These are phyloP conservation scores for Ditula angustiorana DNA, from an alignment of 2,888 invertebrate genomes.

Conservation along the genomic window DNA sequence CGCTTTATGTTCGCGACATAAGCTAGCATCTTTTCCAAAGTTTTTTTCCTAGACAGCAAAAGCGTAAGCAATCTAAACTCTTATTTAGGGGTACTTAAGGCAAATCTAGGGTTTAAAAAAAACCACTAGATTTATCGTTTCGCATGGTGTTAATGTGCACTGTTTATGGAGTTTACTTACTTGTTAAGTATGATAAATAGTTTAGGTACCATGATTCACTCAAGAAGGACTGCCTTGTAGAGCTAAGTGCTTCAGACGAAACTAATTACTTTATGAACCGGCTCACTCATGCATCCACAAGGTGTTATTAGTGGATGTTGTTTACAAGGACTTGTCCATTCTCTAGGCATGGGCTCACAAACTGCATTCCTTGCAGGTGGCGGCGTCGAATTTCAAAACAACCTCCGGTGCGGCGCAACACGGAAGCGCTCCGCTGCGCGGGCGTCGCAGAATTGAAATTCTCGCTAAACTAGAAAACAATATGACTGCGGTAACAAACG, in stretches of 20 bases:
- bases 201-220: constrained; percentile 28
- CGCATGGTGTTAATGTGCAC: background rate
- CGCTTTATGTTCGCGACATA: too few relatives aligned
- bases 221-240: constrained; percentile 19
- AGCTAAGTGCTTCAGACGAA: constrained; percentile 15
- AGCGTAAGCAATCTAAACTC: too few relatives aligned
- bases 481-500: background rate
- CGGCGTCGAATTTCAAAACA: constrained; percentile 66
- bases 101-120: background rate
- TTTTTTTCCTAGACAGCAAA: too few relatives aligned
- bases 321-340: constrained; percentile 47
- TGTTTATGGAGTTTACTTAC: background rate
- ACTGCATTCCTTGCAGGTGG: constrained; percentile 43
- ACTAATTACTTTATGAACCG: constrained; percentile 15
- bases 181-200: background rate
- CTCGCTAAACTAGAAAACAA: constrained; percentile 11
- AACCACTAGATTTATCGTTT: constrained; percentile 1
- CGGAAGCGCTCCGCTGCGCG: constrained; percentile 54
- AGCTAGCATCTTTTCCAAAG: too few relatives aligned
- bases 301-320: constrained; percentile 34
- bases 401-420: constrained; percentile 54
- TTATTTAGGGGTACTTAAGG: background rate
- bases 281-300: constrained; percentile 29
- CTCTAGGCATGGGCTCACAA: constrained; percentile 38
- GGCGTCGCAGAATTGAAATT: constrained; percentile 28